phyloP scores from a whole-genome alignment of 2,113 vertebrate species.

The Rhipidura dahli region DNA sequence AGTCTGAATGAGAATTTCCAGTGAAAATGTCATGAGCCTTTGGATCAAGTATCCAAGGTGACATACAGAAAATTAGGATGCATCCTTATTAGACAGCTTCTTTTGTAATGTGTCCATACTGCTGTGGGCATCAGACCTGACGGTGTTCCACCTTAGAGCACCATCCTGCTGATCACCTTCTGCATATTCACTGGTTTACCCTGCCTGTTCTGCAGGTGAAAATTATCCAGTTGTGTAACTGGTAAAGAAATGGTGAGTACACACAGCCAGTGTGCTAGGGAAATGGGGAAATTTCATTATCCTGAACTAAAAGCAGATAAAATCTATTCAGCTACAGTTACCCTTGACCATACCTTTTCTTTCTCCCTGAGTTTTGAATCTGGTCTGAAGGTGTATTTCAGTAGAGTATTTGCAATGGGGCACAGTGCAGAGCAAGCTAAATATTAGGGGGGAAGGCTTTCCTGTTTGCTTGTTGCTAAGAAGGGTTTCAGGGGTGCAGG shows the following conservation, averaged over 20 bases:
- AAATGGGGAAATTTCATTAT: neutral
- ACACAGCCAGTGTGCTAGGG: neutral
- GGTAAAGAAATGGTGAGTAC: neutral
- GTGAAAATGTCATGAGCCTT: neutral
- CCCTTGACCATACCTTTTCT: neutral
- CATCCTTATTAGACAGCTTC: rapidly evolving
- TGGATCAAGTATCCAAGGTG: neutral
- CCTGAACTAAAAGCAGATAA: neutral
- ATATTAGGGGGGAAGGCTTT: neutral
- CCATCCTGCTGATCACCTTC: neutral
- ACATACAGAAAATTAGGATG: neutral
- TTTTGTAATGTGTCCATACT: neutral
- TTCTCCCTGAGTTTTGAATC: neutral
- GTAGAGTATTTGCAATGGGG: neutral
- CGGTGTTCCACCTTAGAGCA: rapidly evolving
- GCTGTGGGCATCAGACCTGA: neutral
- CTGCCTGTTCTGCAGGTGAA: neutral
- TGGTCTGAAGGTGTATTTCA: neutral
- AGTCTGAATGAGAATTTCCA: neutral
- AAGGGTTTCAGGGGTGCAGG: neutral
- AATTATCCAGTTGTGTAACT: neutral
- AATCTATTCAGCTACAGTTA: neutral
- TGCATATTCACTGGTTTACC: rapidly evolving
- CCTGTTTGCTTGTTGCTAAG: neutral
- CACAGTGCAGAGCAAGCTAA: neutral